Conservation (phyloP, 2,888 invertebrate genomes). For the Dromius quadrimaculatus region DNA sequence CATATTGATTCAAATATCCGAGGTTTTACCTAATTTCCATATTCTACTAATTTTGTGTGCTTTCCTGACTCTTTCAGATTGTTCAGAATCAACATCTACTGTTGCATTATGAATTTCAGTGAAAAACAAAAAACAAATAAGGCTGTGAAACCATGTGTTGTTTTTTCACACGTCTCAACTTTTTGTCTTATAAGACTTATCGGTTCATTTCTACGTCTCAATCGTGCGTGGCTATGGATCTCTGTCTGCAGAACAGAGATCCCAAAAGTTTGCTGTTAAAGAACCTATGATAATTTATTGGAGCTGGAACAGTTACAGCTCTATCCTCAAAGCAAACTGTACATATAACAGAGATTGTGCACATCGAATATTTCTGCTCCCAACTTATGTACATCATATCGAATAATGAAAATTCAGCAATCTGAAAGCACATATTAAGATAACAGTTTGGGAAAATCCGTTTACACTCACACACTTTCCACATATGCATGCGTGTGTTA, state of each 20-base stretch:
- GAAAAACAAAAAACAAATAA: no score
- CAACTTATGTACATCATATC: not conserved
- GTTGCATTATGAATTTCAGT: no score
- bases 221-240: slow-evolving; percentile 13
- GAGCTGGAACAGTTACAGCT: no score
- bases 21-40: no score
- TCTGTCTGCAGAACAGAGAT: not conserved
- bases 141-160: no score
- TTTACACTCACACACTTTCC: not conserved
- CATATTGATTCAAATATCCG: no score
- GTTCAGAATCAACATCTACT: no score
- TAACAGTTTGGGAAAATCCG: not conserved
- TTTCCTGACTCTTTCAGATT: no score
- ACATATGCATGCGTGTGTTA: not conserved
- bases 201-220: slow-evolving; percentile 24
- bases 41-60: no score
- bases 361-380: not conserved
- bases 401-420: not conserved
- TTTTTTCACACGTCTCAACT: slow-evolving; percentile 14
- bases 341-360: not conserved
- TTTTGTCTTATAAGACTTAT: slow-evolving; percentile 15
- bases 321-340: not conserved
- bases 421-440: not conserved
- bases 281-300: no score
- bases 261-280: no score